Percentiles rank a stretch among this genome's conserved stretches.
phyloP scores from a whole-genome alignment of 2,888 invertebrate species.

The Nematopogon swammerdamellus region DNA sequence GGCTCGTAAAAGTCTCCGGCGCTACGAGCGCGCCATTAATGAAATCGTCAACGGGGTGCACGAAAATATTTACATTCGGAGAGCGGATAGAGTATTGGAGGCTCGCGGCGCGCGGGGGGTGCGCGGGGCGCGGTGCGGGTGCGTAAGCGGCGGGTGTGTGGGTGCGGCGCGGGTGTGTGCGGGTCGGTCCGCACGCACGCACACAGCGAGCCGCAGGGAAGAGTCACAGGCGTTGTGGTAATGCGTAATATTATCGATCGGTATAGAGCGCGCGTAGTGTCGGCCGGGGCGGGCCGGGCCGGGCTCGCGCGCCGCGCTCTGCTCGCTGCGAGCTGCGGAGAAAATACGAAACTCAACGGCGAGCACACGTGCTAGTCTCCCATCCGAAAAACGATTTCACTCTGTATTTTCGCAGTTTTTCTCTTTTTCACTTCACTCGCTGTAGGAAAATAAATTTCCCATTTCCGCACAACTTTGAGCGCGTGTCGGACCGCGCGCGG shows the following conservation, averaged over 20 bases:
- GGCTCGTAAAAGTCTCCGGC: background rate
- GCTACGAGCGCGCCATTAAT: slow-evolving; percentile 7
- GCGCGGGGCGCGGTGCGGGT: background rate
- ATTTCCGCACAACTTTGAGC: background rate
- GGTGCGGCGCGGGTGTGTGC: slow-evolving; percentile 27
- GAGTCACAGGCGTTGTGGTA: slow-evolving; percentile 21
- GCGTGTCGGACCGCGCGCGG: background rate
- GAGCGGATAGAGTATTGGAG: slow-evolving; percentile 6
- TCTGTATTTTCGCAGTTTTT: background rate
- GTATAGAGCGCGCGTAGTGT: slow-evolving; percentile 26
- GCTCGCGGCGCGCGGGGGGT: slow-evolving; percentile 1
- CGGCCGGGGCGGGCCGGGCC: slow-evolving; percentile 21
- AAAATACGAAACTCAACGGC: background rate
- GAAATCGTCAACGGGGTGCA: slow-evolving; percentile 8
- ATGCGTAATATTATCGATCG: slow-evolving; percentile 58
- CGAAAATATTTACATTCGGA: slow-evolving; percentile 8
- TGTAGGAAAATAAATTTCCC: background rate
- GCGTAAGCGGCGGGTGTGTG: slow-evolving; percentile 18
- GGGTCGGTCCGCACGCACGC: slow-evolving; percentile 20
- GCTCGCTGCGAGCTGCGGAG: background rate
- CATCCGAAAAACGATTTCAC: background rate
- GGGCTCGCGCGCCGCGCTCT: slow-evolving; percentile 22
- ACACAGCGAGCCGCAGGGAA: slow-evolving; percentile 15
- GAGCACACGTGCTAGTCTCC: background rate
- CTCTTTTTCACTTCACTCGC: background rate